Evolutionary conservation across 2,888 invertebrate species (phyloP).

Genomic region (Tetheella fluctuosa): DNA sequence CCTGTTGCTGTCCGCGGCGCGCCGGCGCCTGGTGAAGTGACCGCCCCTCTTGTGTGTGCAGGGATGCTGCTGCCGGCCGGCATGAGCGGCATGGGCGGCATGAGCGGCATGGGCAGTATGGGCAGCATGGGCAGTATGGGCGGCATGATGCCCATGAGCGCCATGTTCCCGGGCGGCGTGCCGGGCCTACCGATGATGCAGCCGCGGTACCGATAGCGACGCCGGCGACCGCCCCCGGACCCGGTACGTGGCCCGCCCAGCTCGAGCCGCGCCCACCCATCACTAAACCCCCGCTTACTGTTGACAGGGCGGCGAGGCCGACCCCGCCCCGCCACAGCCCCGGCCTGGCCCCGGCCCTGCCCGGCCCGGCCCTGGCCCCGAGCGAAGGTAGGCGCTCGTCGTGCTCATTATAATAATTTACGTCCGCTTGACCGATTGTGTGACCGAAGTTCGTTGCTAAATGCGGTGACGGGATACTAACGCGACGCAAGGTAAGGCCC

Average conservation of each 20-base stretch:
- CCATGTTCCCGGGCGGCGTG: conserved; percentile 77
- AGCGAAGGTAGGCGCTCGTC: conserved; percentile 59
- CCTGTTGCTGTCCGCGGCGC: conserved; percentile 48
- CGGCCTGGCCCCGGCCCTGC: conserved; percentile 31
- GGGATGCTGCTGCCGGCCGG: conserved; percentile 79
- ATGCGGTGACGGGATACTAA: conserved; percentile 56
- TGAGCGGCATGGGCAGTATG: conserved; percentile 37
- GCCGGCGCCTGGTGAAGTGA: conserved; percentile 25
- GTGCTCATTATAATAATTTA: conserved; percentile 33
- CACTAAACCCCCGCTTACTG: conserved; percentile 48
- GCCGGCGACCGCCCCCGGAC: conserved; percentile 23
- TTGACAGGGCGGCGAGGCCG: conserved; percentile 50
- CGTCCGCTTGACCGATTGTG: conserved; percentile 59
- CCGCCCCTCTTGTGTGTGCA: conserved; percentile 53
- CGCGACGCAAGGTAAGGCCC: conserved; percentile 49
- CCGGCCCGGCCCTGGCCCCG: conserved; percentile 30
- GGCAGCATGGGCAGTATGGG: conserved; percentile 69
- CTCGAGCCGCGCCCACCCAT: neutral
- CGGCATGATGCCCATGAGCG: conserved; percentile 82
- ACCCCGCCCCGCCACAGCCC: conserved; percentile 37
- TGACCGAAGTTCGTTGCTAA: conserved; percentile 52
- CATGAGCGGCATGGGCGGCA: conserved; percentile 53
- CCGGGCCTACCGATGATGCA: conserved; percentile 88
- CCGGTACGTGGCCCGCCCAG: neutral
- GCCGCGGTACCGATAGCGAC: conserved; percentile 92